A percentile compares a stretch with the other conserved stretches of the same genome.
phyloP scores from a whole-genome alignment of 2,113 vertebrate species.

The Phylloscopus trochilus region DNA sequence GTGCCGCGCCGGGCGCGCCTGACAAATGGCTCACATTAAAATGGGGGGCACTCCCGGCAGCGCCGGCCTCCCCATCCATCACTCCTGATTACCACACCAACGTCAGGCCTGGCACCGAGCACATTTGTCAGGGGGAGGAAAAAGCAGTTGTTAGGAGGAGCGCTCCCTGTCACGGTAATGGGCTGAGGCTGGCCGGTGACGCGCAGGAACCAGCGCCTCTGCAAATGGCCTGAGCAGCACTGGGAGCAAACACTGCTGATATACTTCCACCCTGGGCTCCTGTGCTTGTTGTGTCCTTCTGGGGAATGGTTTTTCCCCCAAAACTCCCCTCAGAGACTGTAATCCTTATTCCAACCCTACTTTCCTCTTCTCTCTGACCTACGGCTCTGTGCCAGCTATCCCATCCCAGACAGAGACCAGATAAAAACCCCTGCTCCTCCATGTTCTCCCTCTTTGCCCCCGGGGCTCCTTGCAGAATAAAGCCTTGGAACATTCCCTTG shows the following conservation, averaged over 20 bases:
- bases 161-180: constrained; percentile 80
- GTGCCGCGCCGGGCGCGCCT: constrained; percentile 74
- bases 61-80: constrained; percentile 83
- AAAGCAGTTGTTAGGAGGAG: constrained; percentile 84
- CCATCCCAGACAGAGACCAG: too few species aligned
- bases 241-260: constrained; percentile 4
- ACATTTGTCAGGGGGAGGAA: constrained; percentile 83
- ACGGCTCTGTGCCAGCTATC: too few species aligned
- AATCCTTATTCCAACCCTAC: too few species aligned
- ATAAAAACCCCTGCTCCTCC: too few species aligned
- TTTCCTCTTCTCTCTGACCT: too few species aligned
- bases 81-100: constrained; percentile 87
- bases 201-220: constrained; percentile 46
- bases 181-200: constrained; percentile 63
- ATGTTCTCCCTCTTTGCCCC: too few species aligned
- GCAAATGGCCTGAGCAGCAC: constrained; percentile 37
- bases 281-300: too few species aligned
- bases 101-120: constrained; percentile 77
- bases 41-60: constrained; percentile 81
- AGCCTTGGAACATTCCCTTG: too few species aligned
- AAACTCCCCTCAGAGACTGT: too few species aligned
- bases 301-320: too few species aligned
- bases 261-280: too few species aligned
- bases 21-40: constrained; percentile 85
- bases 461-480: too few species aligned